Evolutionary conservation across 2,113 vertebrate species (phyloP).

Genomic region (Balaenoptera acutorostrata): DNA sequence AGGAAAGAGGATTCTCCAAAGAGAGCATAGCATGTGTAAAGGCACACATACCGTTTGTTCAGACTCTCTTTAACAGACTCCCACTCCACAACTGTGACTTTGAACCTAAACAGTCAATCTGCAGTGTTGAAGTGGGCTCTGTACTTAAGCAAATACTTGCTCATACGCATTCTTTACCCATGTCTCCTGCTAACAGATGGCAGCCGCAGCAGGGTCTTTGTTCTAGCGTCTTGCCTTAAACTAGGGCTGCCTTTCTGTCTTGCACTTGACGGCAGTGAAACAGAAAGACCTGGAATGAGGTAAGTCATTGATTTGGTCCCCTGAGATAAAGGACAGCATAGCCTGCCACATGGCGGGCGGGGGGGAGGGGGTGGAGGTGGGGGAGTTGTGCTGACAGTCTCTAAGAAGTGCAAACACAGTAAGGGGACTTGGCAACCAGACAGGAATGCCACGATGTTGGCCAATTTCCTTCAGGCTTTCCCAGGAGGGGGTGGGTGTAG

Average conservation of each 20-base stretch:
- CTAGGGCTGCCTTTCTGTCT: conserved; percentile 1
- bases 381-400: not conserved
- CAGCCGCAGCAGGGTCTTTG: not conserved
- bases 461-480: not conserved
- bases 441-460: not conserved
- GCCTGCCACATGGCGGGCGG: not conserved
- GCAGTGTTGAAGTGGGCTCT: not conserved
- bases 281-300: conserved; percentile 30
- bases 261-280: conserved; percentile 7
- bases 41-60: not conserved
- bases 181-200: not conserved
- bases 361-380: rapidly evolving
- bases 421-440: not conserved
- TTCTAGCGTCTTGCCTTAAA: conserved; percentile 8
- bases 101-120: not conserved
- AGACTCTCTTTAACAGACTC: not conserved
- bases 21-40: not conserved
- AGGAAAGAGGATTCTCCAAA: not conserved
- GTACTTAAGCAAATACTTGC: not conserved
- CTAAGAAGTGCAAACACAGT: not conserved
- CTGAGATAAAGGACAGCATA: conserved; percentile 16
- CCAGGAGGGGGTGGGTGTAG: not conserved
- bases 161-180: not conserved
- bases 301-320: not conserved
- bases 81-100: not conserved